phyloP scores from a whole-genome alignment of 1,140 invertebrate genomes.

The Hypsibius dujardini region DNA sequence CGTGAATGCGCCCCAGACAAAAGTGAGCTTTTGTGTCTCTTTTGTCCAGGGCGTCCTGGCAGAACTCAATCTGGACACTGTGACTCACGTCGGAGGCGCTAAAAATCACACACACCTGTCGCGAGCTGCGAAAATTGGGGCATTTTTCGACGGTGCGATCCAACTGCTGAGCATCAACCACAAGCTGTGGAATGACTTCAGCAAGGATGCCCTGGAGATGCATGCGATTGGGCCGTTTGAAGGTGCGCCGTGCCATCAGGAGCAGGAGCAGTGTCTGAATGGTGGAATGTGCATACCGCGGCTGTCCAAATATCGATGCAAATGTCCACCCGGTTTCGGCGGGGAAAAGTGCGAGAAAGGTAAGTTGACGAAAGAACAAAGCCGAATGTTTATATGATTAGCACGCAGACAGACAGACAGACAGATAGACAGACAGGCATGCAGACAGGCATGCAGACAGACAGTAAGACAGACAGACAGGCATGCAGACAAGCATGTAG shows the following conservation, averaged over 20 bases:
- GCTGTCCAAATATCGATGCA: slow-evolving; percentile 49
- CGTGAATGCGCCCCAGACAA: too few relatives aligned
- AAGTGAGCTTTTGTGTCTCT: too few relatives aligned
- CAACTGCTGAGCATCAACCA: slow-evolving; percentile 67
- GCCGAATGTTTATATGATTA: too few relatives aligned
- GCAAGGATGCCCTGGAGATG: slow-evolving; percentile 30
- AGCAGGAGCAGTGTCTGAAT: slow-evolving; percentile 48
- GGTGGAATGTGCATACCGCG: slow-evolving; percentile 55
- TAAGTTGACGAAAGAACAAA: slow-evolving; percentile 37
- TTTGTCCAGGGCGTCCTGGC: slow-evolving; percentile 46
- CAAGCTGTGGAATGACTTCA: slow-evolving; percentile 38
- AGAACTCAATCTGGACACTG: slow-evolving; percentile 62
- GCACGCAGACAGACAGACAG: too few relatives aligned
- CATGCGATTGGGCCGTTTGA: slow-evolving; percentile 43
- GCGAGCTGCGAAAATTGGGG: slow-evolving; percentile 49
- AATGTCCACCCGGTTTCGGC: slow-evolving; percentile 45
- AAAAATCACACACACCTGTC: slow-evolving; percentile 40
- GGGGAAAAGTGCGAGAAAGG: slow-evolving; percentile 54
- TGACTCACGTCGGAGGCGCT: slow-evolving; percentile 63
- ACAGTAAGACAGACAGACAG: too few relatives aligned
- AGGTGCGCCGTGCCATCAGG: slow-evolving; percentile 47
- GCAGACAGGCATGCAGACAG: too few relatives aligned
- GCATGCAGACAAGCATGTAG: too few relatives aligned
- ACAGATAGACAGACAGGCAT: too few relatives aligned
- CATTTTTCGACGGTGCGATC: slow-evolving; percentile 59